Evolutionary conservation across 2,113 vertebrate genomes (phyloP), one percentile per base, ranked within the genome.

Genomic region (Peromyscus californicus): DNA sequence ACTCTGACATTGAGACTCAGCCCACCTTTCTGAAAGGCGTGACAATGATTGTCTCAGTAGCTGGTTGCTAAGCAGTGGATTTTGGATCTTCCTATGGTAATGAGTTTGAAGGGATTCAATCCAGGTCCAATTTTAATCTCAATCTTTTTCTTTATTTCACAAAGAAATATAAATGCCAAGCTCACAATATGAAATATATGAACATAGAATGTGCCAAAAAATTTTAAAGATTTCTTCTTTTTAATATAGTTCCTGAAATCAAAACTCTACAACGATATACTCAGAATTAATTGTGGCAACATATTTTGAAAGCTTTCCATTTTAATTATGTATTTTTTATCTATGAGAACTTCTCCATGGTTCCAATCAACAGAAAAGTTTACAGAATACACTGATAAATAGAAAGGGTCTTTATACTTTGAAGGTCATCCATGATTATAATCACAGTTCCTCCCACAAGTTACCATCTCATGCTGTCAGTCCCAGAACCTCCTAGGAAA

Each of bases 91-190:
- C 83, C 26, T 19, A 63, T 2, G 22, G 48, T 42, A 59, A 72
- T 54, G 78, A 93, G 26, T 86, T 75, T 33, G 33, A 16, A 61
- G n/a, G 4, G 19, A 78, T 69, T 42, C 45, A 16, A 48, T 63
- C 42, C 17, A 39, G 69, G 57, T 89, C 42, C 16, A 51, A 36
- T 63, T 24, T 31, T 17, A 92, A 82, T 85, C 87, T 94, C 93
- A 57, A 42, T 80, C 36, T 80, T 69, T 78, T 93, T 76, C 80
- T 93, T 94, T 63, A 57, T 74, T 86, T 94, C 80, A 54, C 8
- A 45, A 97, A 93, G 70, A 85, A 88, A 26, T 78, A 57, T 75
- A 88, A 75, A 59, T 61, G 29, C 33, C 79, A 82, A 89, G 21
- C 59, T 94, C 45, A 57, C 79, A 80, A 70, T 48, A 45, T 21